Conservation (phyloP, 2,113 vertebrate genomes). For the Callipepla squamata region DNA sequence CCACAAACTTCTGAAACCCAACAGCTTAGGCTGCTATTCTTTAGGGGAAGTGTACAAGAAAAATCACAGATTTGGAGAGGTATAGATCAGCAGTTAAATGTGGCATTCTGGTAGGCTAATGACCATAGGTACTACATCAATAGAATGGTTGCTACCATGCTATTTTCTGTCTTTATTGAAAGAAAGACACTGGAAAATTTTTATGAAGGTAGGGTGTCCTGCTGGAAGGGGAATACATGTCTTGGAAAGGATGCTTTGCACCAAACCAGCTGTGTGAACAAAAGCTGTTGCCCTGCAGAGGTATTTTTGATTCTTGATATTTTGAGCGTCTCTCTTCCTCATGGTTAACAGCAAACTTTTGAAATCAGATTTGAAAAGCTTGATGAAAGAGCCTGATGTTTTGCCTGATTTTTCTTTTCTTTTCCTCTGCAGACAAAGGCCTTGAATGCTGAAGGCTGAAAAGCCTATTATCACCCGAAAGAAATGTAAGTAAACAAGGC, state of each 20-base stretch:
- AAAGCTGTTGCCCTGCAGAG: conserved; percentile 4
- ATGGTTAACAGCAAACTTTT: conserved; percentile 62
- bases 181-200: not conserved
- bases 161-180: not conserved
- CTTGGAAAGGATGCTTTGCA: not conserved
- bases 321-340: not conserved
- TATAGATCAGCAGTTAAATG: not conserved
- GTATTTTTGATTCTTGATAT: not conserved
- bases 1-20: not conserved
- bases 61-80: not conserved
- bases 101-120: not conserved
- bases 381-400: conserved; percentile 56
- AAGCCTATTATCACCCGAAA: conserved; percentile 66
- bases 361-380: conserved; percentile 55
- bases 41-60: not conserved
- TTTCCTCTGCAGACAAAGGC: conserved; percentile 53
- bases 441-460: conserved; percentile 64
- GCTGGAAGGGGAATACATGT: not conserved
- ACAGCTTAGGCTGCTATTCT: not conserved
- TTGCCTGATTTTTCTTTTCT: conserved; percentile 60
- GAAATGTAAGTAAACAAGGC: conserved; percentile 73
- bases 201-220: not conserved
- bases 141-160: not conserved
- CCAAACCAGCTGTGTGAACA: conserved; percentile 19
- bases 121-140: not conserved